Evolutionary conservation across 2,888 invertebrate species (phyloP).

Genomic region (Nephrotoma appendiculata): DNA sequence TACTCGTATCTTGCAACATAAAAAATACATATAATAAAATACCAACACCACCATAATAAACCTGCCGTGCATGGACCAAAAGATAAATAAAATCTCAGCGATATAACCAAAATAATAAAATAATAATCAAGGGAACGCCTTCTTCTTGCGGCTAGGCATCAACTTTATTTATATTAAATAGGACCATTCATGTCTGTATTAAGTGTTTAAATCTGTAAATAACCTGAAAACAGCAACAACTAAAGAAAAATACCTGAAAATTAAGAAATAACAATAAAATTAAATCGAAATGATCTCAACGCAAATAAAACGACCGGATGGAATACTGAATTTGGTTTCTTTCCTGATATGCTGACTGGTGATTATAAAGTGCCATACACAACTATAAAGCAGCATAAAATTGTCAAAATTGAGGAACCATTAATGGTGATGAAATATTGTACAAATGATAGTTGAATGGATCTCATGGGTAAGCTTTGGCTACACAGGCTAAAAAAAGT

Average conservation of each 20-base stretch:
- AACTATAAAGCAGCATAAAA: too few species aligned
- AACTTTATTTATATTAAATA: conserved; percentile 1
- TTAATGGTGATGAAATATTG: too few species aligned
- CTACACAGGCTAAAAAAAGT: too few species aligned
- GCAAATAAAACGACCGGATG: neutral
- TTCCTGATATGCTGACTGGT: neutral
- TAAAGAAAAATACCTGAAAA: neutral
- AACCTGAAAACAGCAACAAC: neutral
- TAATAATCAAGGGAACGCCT: neutral
- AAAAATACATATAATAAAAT: neutral
- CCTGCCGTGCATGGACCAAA: neutral
- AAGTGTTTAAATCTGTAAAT: conserved; percentile 1
- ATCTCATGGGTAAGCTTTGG: too few species aligned
- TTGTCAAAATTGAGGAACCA: too few species aligned
- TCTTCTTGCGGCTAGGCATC: conserved; percentile 1
- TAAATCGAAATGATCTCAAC: neutral
- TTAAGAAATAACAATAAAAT: neutral
- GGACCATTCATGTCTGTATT: conserved; percentile 3
- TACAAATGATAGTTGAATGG: too few species aligned
- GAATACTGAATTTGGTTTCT: neutral
- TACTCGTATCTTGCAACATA: neutral
- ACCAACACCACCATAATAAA: neutral
- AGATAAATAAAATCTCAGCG: neutral
- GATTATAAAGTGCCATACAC: too few species aligned
- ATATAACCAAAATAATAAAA: neutral